Evolutionary conservation across 2,797 vertebrate species (phyloP).

Genomic region (Chiloscyllium punctatum): DNA sequence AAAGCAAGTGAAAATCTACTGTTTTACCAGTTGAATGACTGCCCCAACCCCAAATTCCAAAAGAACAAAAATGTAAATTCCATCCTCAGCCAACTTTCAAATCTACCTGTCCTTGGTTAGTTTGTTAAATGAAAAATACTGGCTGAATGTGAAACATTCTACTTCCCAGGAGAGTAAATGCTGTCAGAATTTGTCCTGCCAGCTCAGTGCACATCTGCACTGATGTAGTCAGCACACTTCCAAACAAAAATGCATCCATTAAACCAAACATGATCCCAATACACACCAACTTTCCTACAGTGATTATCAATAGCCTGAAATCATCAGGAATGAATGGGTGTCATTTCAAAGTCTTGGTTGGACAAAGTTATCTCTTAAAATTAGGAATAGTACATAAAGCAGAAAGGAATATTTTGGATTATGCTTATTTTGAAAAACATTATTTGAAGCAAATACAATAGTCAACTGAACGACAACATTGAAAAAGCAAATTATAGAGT

Average conservation of each 20-base stretch:
- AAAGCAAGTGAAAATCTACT: neutral
- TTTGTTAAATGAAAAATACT: neutral
- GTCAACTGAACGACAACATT: neutral
- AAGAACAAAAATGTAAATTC: neutral
- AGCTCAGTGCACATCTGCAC: neutral
- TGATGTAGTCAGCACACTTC: neutral
- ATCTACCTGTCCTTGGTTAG: neutral
- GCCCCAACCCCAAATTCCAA: neutral
- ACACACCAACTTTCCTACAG: neutral
- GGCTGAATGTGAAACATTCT: neutral
- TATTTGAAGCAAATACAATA: neutral
- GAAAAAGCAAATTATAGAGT: neutral
- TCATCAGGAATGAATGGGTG: neutral
- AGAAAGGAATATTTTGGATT: neutral
- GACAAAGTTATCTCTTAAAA: neutral
- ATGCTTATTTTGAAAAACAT: neutral
- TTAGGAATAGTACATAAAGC: neutral
- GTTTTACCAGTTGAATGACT: neutral
- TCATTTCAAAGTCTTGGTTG: neutral
- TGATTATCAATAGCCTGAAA: neutral
- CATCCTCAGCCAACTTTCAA: neutral
- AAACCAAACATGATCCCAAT: neutral
- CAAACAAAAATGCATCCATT: neutral
- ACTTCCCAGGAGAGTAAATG: neutral
- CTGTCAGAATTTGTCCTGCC: neutral